Evolutionary conservation across 2,113 vertebrate species (phyloP).

Genomic region (Tachysurus fulvidraco): DNA sequence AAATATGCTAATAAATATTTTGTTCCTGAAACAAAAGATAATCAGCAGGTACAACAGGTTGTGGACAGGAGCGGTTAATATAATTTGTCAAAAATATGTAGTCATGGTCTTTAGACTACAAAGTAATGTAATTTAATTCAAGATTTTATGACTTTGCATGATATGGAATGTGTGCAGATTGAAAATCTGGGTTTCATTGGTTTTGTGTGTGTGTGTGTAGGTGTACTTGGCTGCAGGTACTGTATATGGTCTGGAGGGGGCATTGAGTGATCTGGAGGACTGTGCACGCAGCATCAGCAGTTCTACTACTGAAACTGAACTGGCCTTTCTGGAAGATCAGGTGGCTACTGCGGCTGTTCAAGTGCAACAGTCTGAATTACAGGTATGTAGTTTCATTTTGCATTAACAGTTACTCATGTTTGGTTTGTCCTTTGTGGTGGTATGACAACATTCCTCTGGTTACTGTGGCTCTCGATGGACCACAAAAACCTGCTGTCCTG

Average conservation of each 20-base stretch:
- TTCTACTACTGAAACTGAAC: constrained; percentile 80
- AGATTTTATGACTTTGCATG: not conserved
- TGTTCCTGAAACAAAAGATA: not conserved
- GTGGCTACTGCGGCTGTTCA: constrained; percentile 92
- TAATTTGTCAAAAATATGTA: not conserved
- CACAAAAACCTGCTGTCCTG: no score
- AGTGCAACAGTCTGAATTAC: constrained; percentile 91
- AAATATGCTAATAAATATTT: not conserved
- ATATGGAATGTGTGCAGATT: not conserved
- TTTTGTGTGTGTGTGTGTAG: constrained; percentile 63
- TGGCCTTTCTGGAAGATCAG: constrained; percentile 91
- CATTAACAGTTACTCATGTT: no score
- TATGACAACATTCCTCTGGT: no score
- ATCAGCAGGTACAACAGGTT: not conserved
- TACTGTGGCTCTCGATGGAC: no score
- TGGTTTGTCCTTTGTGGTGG: no score
- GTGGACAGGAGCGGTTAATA: not conserved
- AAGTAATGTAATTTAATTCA: not conserved
- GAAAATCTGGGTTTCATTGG: not conserved
- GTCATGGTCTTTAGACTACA: not conserved
- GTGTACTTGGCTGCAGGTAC: constrained; percentile 91
- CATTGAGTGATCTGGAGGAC: constrained; percentile 83
- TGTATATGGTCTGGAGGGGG: constrained; percentile 90
- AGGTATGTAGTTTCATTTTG: constrained; percentile 70
- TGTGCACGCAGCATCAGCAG: constrained; percentile 86